phyloP scores from a whole-genome alignment of 2,113 vertebrate species.

The Malurus alboscapulatus region DNA sequence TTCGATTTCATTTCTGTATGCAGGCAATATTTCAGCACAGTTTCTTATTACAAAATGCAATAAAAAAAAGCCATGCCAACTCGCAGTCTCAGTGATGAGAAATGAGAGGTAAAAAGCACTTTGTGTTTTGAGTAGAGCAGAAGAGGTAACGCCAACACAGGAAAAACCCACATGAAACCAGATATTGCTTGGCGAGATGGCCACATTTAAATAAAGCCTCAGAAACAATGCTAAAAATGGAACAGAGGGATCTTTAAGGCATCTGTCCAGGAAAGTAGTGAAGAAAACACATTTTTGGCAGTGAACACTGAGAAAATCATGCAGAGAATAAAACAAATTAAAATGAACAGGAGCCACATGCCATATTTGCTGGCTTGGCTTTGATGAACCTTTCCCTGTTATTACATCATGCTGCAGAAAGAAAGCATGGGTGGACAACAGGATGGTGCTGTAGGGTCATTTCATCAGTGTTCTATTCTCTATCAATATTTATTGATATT shows the following conservation, averaged over 20 bases:
- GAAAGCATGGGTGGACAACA: fast-evolving
- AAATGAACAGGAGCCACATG: not conserved
- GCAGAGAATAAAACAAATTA: not conserved
- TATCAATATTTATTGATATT: not conserved
- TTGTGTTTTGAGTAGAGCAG: not conserved
- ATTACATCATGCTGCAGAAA: not conserved
- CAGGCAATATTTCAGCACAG: not conserved
- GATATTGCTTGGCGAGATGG: not conserved
- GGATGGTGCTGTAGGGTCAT: too few relatives aligned
- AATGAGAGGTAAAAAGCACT: not conserved
- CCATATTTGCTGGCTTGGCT: not conserved
- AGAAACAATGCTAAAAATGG: not conserved
- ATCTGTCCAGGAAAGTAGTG: not conserved
- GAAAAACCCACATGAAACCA: not conserved
- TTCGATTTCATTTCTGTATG: not conserved
- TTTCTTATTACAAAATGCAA: not conserved
- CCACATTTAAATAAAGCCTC: not conserved
- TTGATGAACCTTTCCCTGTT: not conserved
- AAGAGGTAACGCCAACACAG: not conserved
- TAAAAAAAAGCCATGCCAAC: not conserved
- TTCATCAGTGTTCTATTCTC: not conserved
- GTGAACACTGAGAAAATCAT: not conserved
- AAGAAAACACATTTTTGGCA: conserved; percentile 19
- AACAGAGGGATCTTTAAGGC: not conserved
- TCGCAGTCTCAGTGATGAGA: not conserved